A percentile compares a stretch with the other conserved stretches of the same genome.
phyloP scores from a whole-genome alignment of 2,113 vertebrate genomes.

The Merops nubicus region DNA sequence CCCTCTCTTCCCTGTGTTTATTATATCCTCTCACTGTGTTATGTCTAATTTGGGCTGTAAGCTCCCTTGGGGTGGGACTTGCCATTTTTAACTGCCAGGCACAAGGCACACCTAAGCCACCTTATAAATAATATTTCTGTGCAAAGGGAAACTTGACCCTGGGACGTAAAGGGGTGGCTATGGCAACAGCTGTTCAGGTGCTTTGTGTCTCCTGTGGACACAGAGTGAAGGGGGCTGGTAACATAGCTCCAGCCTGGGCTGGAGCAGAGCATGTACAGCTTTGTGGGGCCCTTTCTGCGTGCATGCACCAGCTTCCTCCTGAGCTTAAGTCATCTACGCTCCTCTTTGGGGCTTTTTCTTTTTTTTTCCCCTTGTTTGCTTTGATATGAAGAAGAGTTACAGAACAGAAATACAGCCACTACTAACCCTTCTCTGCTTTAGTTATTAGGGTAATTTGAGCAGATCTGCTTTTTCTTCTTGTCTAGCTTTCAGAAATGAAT shows the following conservation, averaged over 20 bases:
- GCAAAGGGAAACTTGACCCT: not conserved
- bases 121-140: constrained; percentile 6
- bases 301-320: accelerated
- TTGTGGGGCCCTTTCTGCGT: accelerated
- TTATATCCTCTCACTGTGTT: not conserved
- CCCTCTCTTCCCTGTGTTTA: not conserved
- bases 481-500: not conserved
- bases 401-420: not conserved
- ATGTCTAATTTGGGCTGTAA: not conserved
- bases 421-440: not conserved
- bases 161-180: not conserved
- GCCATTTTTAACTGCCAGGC: not conserved
- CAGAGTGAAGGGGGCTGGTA: not conserved
- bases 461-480: not conserved
- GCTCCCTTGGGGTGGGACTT: not conserved
- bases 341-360: not conserved
- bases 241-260: accelerated
- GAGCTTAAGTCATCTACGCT: accelerated
- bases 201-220: not conserved
- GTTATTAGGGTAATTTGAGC: not conserved
- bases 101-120: constrained; percentile 34
- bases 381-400: not conserved
- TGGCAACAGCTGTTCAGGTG: constrained; percentile 4
- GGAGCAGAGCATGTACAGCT: not conserved
- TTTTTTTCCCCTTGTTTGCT: not conserved